Conservation (phyloP, 2,888 invertebrate species). For the Charanyca ferruginea region DNA sequence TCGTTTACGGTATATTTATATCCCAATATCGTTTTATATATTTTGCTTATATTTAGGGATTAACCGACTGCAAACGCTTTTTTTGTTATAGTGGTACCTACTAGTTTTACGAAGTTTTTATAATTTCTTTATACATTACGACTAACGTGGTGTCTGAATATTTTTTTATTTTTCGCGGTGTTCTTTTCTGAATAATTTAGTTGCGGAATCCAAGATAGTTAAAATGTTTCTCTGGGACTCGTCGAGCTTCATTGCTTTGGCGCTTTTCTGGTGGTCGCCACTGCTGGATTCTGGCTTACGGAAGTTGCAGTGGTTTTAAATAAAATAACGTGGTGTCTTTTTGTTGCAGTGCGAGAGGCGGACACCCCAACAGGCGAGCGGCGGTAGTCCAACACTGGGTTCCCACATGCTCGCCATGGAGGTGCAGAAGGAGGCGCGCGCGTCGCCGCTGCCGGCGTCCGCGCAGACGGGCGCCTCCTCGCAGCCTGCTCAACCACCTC, state of each 20-base stretch:
- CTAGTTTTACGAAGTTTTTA: background rate
- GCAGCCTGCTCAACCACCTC: constrained; percentile 76
- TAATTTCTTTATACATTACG: background rate
- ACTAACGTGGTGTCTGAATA: constrained; percentile 5
- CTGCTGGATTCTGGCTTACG: too few species aligned
- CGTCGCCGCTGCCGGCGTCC: constrained; percentile 83
- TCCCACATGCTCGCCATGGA: constrained; percentile 95
- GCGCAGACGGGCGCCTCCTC: constrained; percentile 75
- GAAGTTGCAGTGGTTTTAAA: too few species aligned
- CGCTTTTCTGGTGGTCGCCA: too few species aligned
- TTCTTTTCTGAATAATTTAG: too few species aligned
- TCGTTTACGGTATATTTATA: constrained; percentile 30
- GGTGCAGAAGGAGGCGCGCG: constrained; percentile 94
- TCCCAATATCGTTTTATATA: constrained; percentile 18
- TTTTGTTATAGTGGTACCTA: background rate
- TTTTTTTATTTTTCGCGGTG: too few species aligned
- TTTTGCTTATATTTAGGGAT: constrained; percentile 18
- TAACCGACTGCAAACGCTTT: background rate
- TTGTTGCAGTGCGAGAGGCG: constrained; percentile 87
- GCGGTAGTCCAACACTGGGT: constrained; percentile 85
- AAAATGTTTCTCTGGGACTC: too few species aligned
- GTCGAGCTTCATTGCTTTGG: too few species aligned
- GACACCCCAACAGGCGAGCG: constrained; percentile 87
- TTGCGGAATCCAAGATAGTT: too few species aligned
- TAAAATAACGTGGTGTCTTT: constrained; percentile 10